Evolutionary conservation across 2,888 invertebrate genomes (phyloP), one percentile per base, ranked within the genome.

Genomic region (Dolichomitus sp.): DNA sequence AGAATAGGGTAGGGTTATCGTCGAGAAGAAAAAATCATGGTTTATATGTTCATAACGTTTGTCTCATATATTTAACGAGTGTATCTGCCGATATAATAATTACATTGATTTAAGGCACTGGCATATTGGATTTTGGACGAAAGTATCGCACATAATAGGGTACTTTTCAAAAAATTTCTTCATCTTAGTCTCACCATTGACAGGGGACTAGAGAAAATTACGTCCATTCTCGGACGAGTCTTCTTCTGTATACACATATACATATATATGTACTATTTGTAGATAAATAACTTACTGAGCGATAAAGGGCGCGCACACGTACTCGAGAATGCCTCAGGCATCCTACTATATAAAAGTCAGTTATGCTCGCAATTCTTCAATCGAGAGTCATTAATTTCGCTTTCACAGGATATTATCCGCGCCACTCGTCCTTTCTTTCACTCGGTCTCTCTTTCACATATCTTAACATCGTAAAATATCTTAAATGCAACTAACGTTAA

Each of bases 51-150:
- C 66, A 84, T 90, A 91, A 91, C 89, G 84, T 82, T 89, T 86
- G 84, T 88, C 84, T 84, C 87, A 90, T 92, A 90, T 91, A 92
- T 91, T 92, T 90, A 92, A 92, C 91, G 89, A 90, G 84, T 88
- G 76, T 88, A 88, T 87, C 85, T 84, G 83, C 86, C 84, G 59
- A 83, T 86, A 87, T 85, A 66, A 87, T 83, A 80, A 23, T 90
- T 91, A 91, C 90, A 91, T 63, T 61, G 68, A 80, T 81, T 79
- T 76, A 90, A 89, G 89, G 89, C 89, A 90, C 89, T 89, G 87
- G 88, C 87, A 86, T 84, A 81, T 76, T 78, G 75, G 84, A 74
- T 85, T 87, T 87, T 77, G 63, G 81, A 79, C 84, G 81, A 85
- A 87, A 85, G 73, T 27, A 30, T 74, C 59, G 45, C 61, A 23